Evolutionary conservation across 2,113 vertebrate species (phyloP).

Genomic region (Dicerorhinus sumatrensis): DNA sequence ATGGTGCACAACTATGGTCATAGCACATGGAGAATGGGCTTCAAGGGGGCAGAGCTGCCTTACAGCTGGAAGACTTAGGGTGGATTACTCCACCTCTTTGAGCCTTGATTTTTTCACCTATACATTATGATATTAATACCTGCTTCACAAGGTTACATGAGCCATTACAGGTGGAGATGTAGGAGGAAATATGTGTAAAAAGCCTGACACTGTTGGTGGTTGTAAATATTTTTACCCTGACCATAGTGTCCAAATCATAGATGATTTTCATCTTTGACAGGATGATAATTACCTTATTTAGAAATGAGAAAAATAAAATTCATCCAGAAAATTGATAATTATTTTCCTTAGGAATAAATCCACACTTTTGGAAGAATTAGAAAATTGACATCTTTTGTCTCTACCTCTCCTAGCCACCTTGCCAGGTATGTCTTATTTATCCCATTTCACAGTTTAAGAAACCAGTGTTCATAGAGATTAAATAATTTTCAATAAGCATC

Average conservation of each 20-base stretch:
- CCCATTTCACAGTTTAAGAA: not conserved
- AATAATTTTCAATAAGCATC: not conserved
- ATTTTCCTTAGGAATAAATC: not conserved
- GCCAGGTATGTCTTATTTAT: not conserved
- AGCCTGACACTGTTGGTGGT: not conserved
- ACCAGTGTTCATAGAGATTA: not conserved
- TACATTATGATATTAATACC: not conserved
- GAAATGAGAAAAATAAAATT: slow-evolving; percentile 8
- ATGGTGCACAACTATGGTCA: not conserved
- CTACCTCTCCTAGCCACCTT: not conserved
- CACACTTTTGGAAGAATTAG: not conserved
- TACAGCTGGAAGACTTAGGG: not conserved
- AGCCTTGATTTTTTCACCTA: not conserved
- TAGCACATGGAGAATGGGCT: not conserved
- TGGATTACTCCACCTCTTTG: not conserved
- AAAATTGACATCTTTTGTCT: slow-evolving; percentile 15
- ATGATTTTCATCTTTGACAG: not conserved
- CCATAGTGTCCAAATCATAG: not conserved
- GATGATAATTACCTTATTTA: not conserved
- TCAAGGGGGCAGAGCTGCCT: not conserved
- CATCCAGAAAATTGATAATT: not conserved
- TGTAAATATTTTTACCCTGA: not conserved
- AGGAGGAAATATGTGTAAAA: not conserved
- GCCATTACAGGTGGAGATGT: not conserved
- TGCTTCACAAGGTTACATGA: not conserved